These are phyloP conservation scores for Cossypha caffra DNA, from an alignment of 2,797 vertebrate genomes.

Conservation along the genomic window DNA sequence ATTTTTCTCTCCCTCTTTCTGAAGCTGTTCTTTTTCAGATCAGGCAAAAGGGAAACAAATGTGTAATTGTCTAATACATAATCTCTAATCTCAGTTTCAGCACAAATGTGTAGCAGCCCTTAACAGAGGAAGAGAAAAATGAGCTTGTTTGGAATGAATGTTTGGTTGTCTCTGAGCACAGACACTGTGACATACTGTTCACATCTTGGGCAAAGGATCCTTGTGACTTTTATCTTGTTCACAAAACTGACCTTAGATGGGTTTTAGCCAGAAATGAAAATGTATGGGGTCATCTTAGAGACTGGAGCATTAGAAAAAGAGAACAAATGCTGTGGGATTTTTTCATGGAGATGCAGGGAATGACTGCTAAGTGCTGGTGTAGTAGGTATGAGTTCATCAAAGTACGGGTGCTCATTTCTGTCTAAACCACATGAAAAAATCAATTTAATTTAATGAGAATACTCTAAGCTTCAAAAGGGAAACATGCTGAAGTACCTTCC, in stretches of 20 bases:
- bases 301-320: not conserved
- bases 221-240: not conserved
- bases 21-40: conserved; percentile 26
- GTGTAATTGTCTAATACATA: not conserved
- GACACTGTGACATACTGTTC: not conserved
- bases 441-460: not conserved
- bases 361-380: not conserved
- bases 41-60: conserved; percentile 15
- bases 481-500: not conserved
- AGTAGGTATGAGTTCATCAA: not conserved
- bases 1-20: conserved; percentile 14
- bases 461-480: not conserved
- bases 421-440: not conserved
- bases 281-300: not conserved
- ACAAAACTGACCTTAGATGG: not conserved
- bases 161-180: not conserved
- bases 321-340: not conserved
- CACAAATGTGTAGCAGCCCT: not conserved
- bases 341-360: not conserved
- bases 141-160: not conserved
- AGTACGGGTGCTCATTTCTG: not conserved
- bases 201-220: not conserved
- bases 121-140: conserved; percentile 16
- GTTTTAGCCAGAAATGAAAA: not conserved
- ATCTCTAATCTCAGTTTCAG: not conserved